These are phyloP conservation scores for Raphicerus campestris DNA, from an alignment of 2,113 vertebrate genomes.

Conservation along the genomic window DNA sequence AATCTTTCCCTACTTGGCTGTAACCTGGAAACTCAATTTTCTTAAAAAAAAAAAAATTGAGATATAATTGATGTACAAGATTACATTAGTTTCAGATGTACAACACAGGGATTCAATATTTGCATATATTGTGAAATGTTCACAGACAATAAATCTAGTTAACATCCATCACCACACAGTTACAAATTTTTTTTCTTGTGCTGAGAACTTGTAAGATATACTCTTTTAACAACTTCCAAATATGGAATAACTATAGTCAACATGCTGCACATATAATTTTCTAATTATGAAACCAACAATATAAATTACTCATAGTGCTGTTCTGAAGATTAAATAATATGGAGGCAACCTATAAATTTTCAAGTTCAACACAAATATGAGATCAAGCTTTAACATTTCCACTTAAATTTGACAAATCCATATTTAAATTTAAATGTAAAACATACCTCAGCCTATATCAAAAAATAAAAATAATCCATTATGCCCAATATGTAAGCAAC, in stretches of 20 bases:
- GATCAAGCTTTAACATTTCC: neutral
- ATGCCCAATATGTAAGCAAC: neutral
- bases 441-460: neutral
- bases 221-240: neutral
- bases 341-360: neutral
- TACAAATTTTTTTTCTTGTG: neutral
- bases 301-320: neutral
- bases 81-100: neutral
- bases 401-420: neutral
- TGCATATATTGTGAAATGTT: neutral
- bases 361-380: neutral
- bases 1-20: neutral
- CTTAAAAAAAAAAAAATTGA: neutral
- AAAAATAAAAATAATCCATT: neutral
- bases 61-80: neutral
- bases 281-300: constrained; percentile 39
- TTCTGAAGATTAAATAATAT: constrained; percentile 25
- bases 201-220: neutral
- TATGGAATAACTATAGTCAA: neutral
- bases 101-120: neutral
- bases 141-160: neutral
- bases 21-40: neutral
- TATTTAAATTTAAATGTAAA: constrained; percentile 7
- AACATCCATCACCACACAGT: neutral
- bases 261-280: neutral